Percentiles rank a stretch among this genome's conserved stretches.
phyloP scores from a whole-genome alignment of 2,113 vertebrate genomes.

The Epinephelus lanceolatus region DNA sequence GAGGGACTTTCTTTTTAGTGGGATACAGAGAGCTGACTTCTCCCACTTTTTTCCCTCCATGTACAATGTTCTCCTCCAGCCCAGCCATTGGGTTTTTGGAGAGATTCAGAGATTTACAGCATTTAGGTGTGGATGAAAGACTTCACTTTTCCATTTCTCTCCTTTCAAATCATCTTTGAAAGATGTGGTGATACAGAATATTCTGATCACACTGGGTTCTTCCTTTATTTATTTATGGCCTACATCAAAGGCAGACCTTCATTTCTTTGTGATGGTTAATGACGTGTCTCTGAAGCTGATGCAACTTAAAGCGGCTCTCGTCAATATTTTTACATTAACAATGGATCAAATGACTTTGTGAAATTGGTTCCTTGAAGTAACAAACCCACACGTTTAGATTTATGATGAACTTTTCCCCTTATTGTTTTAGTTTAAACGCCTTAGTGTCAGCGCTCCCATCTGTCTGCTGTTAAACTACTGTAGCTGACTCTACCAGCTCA shows the following conservation, averaged over 20 bases:
- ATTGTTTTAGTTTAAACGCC: background rate
- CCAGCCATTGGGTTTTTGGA: background rate
- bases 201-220: background rate
- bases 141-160: constrained; percentile 22
- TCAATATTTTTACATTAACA: constrained; percentile 20
- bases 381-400: background rate
- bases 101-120: constrained; percentile 17
- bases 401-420: background rate
- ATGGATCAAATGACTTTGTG: background rate
- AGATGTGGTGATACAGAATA: constrained; percentile 15
- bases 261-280: constrained; percentile 16
- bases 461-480: background rate
- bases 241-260: constrained; percentile 18
- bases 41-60: constrained; percentile 14
- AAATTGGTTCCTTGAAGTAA: background rate
- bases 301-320: constrained; percentile 4
- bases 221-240: constrained; percentile 7
- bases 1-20: constrained; percentile 30
- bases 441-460: background rate
- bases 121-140: background rate
- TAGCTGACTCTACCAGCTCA: background rate
- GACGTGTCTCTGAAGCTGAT: background rate
- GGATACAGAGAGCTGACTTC: background rate
- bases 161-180: constrained; percentile 12
- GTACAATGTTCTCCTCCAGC: constrained; percentile 4